A percentile compares a stretch with the other conserved stretches of the same genome.
Conservation (phyloP, 2,797 vertebrate genomes). For the Todus mexicanus region DNA sequence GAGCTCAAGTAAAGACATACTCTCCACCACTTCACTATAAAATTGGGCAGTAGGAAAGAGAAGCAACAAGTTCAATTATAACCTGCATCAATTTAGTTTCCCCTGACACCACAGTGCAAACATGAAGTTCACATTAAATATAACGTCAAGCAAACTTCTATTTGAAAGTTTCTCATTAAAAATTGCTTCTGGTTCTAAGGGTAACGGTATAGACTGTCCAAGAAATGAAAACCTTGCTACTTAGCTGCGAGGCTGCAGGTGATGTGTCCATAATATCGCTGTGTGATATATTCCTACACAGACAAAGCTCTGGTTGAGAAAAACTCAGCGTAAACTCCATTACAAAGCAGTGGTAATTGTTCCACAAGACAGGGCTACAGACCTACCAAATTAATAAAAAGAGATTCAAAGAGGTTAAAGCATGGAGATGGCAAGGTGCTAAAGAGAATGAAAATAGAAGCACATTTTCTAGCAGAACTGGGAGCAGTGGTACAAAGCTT, state of each 20-base stretch:
- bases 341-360: not conserved
- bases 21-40: no score
- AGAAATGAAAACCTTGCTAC: not conserved
- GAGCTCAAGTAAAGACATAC: not conserved
- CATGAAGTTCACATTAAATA: not conserved
- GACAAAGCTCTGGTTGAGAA: not conserved
- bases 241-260: not conserved
- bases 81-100: not conserved
- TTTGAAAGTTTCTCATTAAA: not conserved
- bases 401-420: not conserved
- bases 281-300: not conserved
- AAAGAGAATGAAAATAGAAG: not conserved
- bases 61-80: not conserved
- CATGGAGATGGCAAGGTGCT: not conserved
- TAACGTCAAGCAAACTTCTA: not conserved
- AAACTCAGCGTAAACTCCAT: not conserved
- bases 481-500: constrained; percentile 10
- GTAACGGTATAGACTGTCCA: not conserved
- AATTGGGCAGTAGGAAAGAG: not conserved
- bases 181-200: not conserved
- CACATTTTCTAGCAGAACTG: not conserved
- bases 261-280: not conserved
- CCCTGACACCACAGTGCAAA: not conserved
- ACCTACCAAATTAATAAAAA: not conserved
- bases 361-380: not conserved